Evolutionary conservation across 2,888 invertebrate species (phyloP), one percentile per base, ranked within the genome.

Genomic region (Phortica okadai): DNA sequence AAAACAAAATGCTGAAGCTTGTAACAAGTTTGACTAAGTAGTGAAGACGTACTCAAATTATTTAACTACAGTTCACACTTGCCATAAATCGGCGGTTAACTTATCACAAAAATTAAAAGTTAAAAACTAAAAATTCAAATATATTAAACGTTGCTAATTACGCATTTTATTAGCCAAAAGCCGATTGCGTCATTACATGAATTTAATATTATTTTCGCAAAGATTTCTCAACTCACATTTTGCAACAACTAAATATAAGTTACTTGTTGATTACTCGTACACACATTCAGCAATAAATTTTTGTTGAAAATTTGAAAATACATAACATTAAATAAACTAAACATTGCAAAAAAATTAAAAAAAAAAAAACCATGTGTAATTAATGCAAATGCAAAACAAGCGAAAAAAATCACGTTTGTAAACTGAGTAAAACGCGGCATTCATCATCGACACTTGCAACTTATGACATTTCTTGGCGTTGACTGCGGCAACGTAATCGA

Each of bases 401-500:
- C n/a, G 21, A 62, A 16, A 6, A 62, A 62, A 62, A 62, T 62
- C 10, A 62, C 21, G n/a, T 62, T 62, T 25, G 25, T 21, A 62
- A 62, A 62, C 21, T 10, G 10, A 62, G 16, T 21, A 62, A 62
- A 25, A 62, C 8, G 1, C 8, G 11, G 25, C 62, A 21, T 62
- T 62, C 16, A 62, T 62, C 62, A 62, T 21, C 25, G 62, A 50
- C 33, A 33, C 33, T 33, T 50, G 62, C 62, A 62, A 10, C 62
- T 62, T 62, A 62, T 62, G 56, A 56, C 56, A 21, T 62, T 62
- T 62, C 62, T 25, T 7, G 6, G 6, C 10, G 21, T 25, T 21
- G 21, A 62, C 6, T 62, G 21, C 25, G 41, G 42, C 62, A 41
- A 44, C 54, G 50, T 62, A 67, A 75, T 69, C 69, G 69, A 64